Evolutionary conservation across 2,888 invertebrate genomes (phyloP), one percentile per base, ranked within the genome.

Genomic region (Drosophila meridiana): DNA sequence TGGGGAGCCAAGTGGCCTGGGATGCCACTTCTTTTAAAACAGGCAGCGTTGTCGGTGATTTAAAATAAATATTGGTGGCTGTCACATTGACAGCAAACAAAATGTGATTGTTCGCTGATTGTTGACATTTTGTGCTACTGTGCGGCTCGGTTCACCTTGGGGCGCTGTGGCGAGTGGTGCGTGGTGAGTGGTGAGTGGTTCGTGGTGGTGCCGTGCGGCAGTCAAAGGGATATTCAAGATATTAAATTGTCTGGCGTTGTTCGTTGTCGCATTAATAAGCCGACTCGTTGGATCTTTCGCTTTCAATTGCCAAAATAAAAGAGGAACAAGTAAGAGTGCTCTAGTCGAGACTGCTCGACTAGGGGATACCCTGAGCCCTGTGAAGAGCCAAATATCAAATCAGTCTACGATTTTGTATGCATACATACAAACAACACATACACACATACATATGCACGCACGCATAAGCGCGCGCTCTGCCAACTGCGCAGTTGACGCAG

Each of bases 51-150:
- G 76, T 65, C 70, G 88, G 77, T 89, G 90, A 87, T 87, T 90
- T 89, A 89, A 91, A 90, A 89, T 89, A 90, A 91, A 89, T 91
- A 89, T 89, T 89, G 90, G 75, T 90, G 79, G 74, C 89, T 89
- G 89, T 87, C 89, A 89, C 83, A 83, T 76, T 86, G 91, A 89
- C 90, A 91, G 87, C 85, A 76, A 83, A 81, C 86, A 82, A 88
- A 88, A 89, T 88, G 90, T 90, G 87, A 87, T 87, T 90, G 88
- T 90, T 90, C 87, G 80, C 64, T 87, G 87, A 87, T 90, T 90
- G 89, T 90, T 87, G 87, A 90, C 87, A 87, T 87, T 89, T 85
- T 85, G 80, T 80, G 89, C 85, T 89, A 85, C 90, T 69, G 82
- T 82, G 76, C 76, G 69, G 26, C 9, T 26, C 13, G 65, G 57